Percentiles rank a stretch among this genome's conserved stretches.
These are phyloP conservation scores for Hiodon tergisus DNA, from an alignment of 2,113 vertebrate species.

Conservation along the genomic window DNA sequence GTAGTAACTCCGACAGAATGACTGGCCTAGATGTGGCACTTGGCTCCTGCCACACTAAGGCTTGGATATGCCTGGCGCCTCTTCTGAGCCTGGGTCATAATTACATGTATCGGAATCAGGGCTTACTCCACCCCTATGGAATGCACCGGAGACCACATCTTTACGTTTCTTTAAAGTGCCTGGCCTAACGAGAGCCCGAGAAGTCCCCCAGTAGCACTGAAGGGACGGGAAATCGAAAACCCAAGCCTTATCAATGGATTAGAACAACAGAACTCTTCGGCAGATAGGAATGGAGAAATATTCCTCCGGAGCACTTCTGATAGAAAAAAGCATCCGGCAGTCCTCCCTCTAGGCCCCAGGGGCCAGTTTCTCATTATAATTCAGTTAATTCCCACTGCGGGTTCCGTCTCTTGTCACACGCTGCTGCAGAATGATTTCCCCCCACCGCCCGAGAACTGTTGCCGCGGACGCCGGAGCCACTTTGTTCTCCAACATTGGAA, in stretches of 20 bases:
- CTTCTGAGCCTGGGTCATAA: neutral
- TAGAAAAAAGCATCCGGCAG: conserved; percentile 53
- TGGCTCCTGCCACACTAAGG: neutral
- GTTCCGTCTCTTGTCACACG: conserved; percentile 64
- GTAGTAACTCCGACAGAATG: neutral
- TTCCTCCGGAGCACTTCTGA: conserved; percentile 26
- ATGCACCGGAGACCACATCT: neutral
- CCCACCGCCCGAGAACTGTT: conserved; percentile 28
- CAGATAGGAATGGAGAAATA: conserved; percentile 43
- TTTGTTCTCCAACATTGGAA: neutral
- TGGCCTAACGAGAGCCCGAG: neutral
- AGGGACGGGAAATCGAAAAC: conserved; percentile 45
- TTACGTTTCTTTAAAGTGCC: neutral
- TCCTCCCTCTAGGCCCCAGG: conserved; percentile 54
- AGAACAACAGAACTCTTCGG: conserved; percentile 50
- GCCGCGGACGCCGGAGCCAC: conserved; percentile 5
- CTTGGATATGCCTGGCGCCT: neutral
- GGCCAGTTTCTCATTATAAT: conserved; percentile 56
- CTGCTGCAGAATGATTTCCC: conserved; percentile 47
- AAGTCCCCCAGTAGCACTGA: neutral
- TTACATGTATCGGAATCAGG: neutral
- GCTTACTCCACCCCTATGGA: neutral
- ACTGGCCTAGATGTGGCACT: neutral
- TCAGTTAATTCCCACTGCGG: conserved; percentile 58
- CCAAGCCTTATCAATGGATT: conserved; percentile 57